Conservation (phyloP, 2,888 invertebrate species). For the Aquatica leii region DNA sequence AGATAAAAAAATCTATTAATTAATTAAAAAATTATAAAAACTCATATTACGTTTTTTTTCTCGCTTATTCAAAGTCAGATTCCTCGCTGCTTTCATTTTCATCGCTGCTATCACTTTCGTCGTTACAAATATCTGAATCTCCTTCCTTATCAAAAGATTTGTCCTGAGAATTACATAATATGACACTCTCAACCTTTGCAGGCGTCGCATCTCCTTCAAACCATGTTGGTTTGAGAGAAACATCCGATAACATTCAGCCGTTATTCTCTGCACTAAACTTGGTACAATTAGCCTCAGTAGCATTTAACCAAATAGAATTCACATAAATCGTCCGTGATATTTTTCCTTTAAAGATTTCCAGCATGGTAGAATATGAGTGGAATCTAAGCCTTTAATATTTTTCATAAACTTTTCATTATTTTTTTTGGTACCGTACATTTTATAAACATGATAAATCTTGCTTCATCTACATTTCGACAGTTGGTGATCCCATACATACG, state of each 20-base stretch:
- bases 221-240: too few relatives aligned
- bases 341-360: slow-evolving; percentile 44
- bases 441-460: too few relatives aligned
- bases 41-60: not conserved
- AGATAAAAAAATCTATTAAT: not conserved
- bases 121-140: not conserved
- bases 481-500: not conserved
- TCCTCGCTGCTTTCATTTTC: too few relatives aligned
- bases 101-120: not conserved
- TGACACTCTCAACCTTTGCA: not conserved
- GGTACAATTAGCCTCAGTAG: too few relatives aligned
- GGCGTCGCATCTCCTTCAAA: too few relatives aligned
- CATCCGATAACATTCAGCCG: too few relatives aligned
- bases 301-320: too few relatives aligned
- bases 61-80: not conserved
- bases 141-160: not conserved
- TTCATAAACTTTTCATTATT: too few relatives aligned
- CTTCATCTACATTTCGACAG: not conserved
- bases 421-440: too few relatives aligned
- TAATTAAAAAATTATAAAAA: not conserved
- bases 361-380: slow-evolving; percentile 44
- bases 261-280: too few relatives aligned
- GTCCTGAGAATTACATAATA: not conserved
- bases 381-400: slow-evolving; percentile 41
- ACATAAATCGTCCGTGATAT: slow-evolving; percentile 1